Conservation (phyloP, 2,797 vertebrate species). For the Emys orbicularis region DNA sequence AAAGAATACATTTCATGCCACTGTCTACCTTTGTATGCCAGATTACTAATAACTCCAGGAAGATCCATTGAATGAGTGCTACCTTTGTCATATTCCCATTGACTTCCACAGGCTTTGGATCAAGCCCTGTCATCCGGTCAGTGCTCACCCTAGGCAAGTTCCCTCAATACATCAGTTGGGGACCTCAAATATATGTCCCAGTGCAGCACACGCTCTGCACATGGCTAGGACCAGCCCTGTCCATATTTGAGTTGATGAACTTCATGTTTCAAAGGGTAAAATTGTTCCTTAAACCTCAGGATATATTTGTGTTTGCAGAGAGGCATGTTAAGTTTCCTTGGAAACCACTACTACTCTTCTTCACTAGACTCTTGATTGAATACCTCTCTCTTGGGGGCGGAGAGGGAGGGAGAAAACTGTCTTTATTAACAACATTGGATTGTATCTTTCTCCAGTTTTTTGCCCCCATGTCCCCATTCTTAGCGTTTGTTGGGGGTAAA, state of each 20-base stretch:
- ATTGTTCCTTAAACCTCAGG: neutral
- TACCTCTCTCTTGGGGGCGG: neutral
- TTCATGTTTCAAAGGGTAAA: neutral
- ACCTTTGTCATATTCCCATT: neutral
- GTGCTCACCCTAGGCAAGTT: fast-evolving
- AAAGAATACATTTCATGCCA: neutral
- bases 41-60: neutral
- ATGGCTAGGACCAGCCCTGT: neutral
- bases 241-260: neutral
- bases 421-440: neutral
- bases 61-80: neutral
- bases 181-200: neutral
- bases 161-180: neutral
- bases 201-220: neutral
- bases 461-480: neutral
- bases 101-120: neutral
- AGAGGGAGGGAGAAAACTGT: neutral
- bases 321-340: neutral
- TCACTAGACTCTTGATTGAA: neutral
- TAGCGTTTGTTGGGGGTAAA: neutral
- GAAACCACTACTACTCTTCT: neutral
- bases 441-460: neutral
- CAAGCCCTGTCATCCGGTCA: neutral
- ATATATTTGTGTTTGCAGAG: neutral
- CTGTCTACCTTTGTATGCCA: neutral